A percentile compares a stretch with the other conserved stretches of the same genome.
Evolutionary conservation across 2,113 vertebrate genomes (phyloP).

Genomic region (Aegypius monachus): DNA sequence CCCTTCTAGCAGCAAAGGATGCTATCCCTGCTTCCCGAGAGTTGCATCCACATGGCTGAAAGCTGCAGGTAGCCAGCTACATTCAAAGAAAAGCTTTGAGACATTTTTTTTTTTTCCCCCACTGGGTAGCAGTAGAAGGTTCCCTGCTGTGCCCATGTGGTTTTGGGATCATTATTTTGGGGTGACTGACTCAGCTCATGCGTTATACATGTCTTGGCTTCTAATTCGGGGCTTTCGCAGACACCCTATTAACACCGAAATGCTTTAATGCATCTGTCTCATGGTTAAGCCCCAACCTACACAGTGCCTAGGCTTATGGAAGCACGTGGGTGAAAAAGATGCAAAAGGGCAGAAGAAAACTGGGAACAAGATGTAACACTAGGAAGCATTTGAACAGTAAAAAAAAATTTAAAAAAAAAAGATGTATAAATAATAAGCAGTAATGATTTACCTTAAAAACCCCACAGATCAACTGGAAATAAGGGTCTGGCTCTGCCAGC

Average conservation of each 20-base stretch:
- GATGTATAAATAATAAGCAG: neutral
- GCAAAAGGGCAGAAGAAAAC: neutral
- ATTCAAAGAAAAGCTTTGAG: neutral
- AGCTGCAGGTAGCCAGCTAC: neutral
- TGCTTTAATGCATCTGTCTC: neutral
- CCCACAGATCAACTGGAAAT: neutral
- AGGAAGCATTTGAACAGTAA: neutral
- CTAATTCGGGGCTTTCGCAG: neutral
- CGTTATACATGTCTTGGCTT: neutral
- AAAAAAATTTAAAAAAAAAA: neutral
- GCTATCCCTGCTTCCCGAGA: neutral
- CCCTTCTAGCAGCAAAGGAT: neutral
- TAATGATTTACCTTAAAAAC: neutral
- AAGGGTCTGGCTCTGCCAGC: neutral
- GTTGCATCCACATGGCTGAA: neutral
- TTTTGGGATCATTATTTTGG: neutral
- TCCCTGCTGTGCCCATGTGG: neutral
- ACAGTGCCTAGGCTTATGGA: neutral
- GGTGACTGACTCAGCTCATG: neutral
- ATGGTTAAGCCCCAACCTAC: neutral
- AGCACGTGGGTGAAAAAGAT: neutral
- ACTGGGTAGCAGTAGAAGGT: neutral
- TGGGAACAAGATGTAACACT: neutral
- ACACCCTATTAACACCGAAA: neutral
- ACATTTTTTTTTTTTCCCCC: rapidly evolving